Percentiles rank a stretch among this genome's conserved stretches.
Conservation (phyloP, 2,888 invertebrate species). For the Smittia sp. region DNA sequence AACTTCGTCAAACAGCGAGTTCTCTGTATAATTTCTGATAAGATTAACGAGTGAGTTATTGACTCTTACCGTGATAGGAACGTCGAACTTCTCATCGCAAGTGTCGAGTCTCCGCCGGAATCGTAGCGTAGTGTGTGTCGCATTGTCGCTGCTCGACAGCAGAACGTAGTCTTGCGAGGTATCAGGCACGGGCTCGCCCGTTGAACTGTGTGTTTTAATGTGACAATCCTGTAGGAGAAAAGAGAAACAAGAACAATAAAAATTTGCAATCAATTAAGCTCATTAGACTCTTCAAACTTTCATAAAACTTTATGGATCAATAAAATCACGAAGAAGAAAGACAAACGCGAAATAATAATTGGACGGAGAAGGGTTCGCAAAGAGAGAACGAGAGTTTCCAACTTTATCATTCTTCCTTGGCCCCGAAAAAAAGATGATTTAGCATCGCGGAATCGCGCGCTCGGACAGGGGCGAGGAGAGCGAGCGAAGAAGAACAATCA, state of each 20-base stretch:
- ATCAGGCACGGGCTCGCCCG: conserved; percentile 66
- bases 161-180: conserved; percentile 81
- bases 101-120: conserved; percentile 79
- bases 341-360: conserved; percentile 11
- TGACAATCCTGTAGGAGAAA: conserved; percentile 64
- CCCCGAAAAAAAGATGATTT: background rate
- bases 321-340: background rate
- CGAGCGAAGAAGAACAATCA: background rate
- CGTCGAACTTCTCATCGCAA: conserved; percentile 73
- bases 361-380: conserved; percentile 1
- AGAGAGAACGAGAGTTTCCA: background rate
- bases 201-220: conserved; percentile 60
- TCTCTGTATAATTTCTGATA: conserved; percentile 8
- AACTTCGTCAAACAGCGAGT: background rate
- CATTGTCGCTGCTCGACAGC: conserved; percentile 78
- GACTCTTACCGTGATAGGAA: conserved; percentile 62
- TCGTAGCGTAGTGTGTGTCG: conserved; percentile 78
- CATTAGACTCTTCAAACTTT: background rate
- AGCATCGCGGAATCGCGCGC: background rate
- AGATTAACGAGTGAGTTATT: background rate
- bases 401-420: background rate
- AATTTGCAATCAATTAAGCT: background rate
- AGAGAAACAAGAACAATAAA: conserved; percentile 10
- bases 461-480: background rate
- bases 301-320: conserved; percentile 6